Percentiles rank a stretch among this genome's conserved stretches.
These are phyloP conservation scores for Lottia scabra DNA, from an alignment of 2,888 invertebrate genomes.

Conservation along the genomic window DNA sequence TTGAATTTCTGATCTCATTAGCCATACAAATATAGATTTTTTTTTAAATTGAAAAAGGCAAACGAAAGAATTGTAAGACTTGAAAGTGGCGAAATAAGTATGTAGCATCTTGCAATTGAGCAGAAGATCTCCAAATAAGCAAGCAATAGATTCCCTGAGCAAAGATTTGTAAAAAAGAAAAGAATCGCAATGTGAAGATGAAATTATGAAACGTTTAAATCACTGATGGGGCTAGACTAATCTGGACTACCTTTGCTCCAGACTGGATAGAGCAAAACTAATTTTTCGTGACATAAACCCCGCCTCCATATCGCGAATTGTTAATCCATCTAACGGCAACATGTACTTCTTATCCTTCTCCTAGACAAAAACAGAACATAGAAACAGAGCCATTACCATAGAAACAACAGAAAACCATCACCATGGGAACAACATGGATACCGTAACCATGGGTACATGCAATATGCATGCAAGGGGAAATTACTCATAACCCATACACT, in stretches of 20 bases:
- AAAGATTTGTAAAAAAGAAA: no score
- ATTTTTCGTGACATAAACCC: constrained; percentile 95
- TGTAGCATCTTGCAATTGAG: no score
- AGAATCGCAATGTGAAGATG: not conserved
- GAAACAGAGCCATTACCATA: not conserved
- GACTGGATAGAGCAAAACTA: constrained; percentile 98
- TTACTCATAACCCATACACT: constrained; percentile 6
- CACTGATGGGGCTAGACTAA: not conserved
- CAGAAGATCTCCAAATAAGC: no score
- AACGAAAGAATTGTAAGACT: no score
- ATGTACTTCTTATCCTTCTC: constrained; percentile 99
- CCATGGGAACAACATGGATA: not conserved
- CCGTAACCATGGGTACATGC: not conserved
- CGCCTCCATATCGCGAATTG: constrained; percentile 93
- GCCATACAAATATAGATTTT: no score
- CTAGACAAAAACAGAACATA: constrained; percentile 65
- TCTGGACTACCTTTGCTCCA: constrained; percentile 87
- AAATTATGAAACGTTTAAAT: not conserved
- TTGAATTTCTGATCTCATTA: no score
- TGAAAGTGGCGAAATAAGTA: no score
- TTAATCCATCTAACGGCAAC: constrained; percentile 96
- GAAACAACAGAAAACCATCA: not conserved
- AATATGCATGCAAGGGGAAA: constrained; percentile 5
- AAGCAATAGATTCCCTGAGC: no score
- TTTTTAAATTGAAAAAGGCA: no score